Evolutionary conservation across 1,140 invertebrate species (phyloP).

Genomic region (Notospermus geniculatus): DNA sequence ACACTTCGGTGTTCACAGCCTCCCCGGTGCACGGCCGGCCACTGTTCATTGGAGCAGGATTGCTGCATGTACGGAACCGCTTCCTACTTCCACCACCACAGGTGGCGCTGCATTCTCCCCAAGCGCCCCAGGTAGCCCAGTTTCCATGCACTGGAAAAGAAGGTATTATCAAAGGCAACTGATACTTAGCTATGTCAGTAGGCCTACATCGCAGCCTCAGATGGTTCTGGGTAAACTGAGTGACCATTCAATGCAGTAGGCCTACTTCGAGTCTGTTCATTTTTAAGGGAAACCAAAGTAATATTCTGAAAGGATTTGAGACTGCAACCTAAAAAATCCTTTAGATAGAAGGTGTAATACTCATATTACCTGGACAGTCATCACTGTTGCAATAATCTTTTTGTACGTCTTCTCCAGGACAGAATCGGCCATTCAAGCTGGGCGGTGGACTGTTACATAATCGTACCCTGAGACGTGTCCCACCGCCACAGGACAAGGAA

Average conservation of each 20-base stretch:
- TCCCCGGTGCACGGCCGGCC: constrained; percentile 47
- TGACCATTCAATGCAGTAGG: too few relatives aligned
- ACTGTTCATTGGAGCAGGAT: constrained; percentile 45
- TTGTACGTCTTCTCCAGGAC: constrained; percentile 24
- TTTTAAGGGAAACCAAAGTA: too few relatives aligned
- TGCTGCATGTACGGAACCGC: constrained; percentile 46
- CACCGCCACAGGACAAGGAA: constrained; percentile 25
- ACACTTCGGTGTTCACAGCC: constrained; percentile 33
- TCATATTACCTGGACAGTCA: constrained; percentile 50
- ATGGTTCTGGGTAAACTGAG: too few relatives aligned
- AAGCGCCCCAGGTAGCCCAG: constrained; percentile 45
- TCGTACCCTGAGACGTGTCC: constrained; percentile 14
- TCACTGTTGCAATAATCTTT: constrained; percentile 48
- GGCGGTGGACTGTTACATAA: constrained; percentile 28
- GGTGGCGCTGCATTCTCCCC: constrained; percentile 44
- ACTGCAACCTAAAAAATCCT: too few relatives aligned
- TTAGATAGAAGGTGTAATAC: too few relatives aligned
- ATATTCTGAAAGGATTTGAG: too few relatives aligned
- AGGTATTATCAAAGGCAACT: too few relatives aligned
- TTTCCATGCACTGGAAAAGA: constrained; percentile 48
- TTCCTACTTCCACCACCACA: constrained; percentile 46
- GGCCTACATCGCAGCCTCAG: too few relatives aligned
- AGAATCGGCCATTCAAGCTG: constrained; percentile 20
- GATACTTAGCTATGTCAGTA: too few relatives aligned
- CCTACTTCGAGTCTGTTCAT: too few relatives aligned